These are phyloP conservation scores for Zygothrica quintamaculata DNA, from an alignment of 2,888 invertebrate species.

Conservation along the genomic window DNA sequence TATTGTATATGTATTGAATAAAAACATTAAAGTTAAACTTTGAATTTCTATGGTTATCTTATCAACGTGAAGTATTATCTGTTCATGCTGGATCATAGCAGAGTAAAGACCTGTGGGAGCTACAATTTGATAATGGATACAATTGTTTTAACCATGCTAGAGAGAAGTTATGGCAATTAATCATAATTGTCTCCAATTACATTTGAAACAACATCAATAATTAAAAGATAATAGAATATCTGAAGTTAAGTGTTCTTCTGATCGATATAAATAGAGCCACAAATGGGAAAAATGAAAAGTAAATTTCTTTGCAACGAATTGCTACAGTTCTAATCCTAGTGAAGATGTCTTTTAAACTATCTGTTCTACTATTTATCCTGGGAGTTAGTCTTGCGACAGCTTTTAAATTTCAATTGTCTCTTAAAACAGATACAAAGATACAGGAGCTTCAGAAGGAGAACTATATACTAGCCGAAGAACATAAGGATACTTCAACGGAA, in stretches of 20 bases:
- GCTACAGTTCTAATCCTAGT: neutral
- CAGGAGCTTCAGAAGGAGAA: slow-evolving; percentile 29
- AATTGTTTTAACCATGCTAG: no score
- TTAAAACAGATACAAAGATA: slow-evolving; percentile 28
- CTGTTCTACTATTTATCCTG: slow-evolving; percentile 35
- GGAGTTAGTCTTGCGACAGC: slow-evolving; percentile 12
- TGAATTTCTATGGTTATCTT: no score
- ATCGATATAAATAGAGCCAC: slow-evolving; percentile 38
- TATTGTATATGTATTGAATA: no score
- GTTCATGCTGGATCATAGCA: no score
- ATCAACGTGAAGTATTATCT: no score
- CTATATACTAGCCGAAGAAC: slow-evolving; percentile 38
- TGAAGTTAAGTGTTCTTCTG: neutral
- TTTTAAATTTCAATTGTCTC: slow-evolving; percentile 4
- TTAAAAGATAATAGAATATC: slow-evolving; percentile 36
- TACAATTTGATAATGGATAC: no score
- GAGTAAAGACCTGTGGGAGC: no score
- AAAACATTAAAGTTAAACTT: no score
- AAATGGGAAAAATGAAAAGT: slow-evolving; percentile 2
- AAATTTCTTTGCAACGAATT: neutral
- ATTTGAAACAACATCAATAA: slow-evolving; percentile 18
- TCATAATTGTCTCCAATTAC: slow-evolving; percentile 2
- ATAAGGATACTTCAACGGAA: slow-evolving; percentile 8
- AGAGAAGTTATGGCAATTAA: no score
- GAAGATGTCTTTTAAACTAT: slow-evolving; percentile 44